Percentiles rank a stretch among this genome's conserved stretches.
Conservation (phyloP, 2,888 invertebrate species). For the Watsonalla binaria region DNA sequence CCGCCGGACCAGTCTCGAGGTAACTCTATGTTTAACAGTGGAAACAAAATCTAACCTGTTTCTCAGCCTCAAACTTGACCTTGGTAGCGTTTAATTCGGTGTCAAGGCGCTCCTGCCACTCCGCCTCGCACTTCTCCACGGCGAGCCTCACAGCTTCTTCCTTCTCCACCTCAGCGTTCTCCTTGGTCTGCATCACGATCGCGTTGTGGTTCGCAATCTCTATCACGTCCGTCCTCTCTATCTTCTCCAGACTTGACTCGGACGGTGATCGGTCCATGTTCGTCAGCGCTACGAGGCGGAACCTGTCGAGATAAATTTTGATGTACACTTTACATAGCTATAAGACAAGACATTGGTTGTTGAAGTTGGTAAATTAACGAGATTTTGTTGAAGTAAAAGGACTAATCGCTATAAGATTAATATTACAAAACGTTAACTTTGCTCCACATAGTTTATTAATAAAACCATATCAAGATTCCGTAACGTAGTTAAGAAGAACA, state of each 20-base stretch:
- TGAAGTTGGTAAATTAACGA: no score
- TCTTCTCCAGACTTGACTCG: constrained; percentile 87
- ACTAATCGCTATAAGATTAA: no score
- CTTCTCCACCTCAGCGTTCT: constrained; percentile 81
- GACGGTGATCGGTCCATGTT: constrained; percentile 88
- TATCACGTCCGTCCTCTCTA: constrained; percentile 82
- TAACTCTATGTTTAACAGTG: no score
- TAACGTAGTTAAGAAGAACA: no score
- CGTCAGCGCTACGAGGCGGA: constrained; percentile 84
- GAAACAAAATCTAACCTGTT: constrained; percentile 50
- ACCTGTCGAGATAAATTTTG: constrained; percentile 53
- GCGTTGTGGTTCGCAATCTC: constrained; percentile 82
- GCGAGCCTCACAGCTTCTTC: constrained; percentile 74
- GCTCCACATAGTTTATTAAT: no score
- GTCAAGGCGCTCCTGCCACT: constrained; percentile 75
- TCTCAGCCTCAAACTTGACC: constrained; percentile 72
- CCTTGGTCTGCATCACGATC: constrained; percentile 82
- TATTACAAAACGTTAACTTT: no score
- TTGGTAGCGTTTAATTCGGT: constrained; percentile 49
- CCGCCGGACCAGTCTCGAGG: no score
- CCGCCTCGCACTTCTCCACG: constrained; percentile 77
- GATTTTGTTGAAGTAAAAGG: no score
- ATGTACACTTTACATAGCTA: no score
- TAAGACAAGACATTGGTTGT: no score
- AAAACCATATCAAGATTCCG: no score